A percentile compares a stretch with the other conserved stretches of the same genome.
Conservation (phyloP, 1,140 invertebrate genomes). For the Sipha flava region DNA sequence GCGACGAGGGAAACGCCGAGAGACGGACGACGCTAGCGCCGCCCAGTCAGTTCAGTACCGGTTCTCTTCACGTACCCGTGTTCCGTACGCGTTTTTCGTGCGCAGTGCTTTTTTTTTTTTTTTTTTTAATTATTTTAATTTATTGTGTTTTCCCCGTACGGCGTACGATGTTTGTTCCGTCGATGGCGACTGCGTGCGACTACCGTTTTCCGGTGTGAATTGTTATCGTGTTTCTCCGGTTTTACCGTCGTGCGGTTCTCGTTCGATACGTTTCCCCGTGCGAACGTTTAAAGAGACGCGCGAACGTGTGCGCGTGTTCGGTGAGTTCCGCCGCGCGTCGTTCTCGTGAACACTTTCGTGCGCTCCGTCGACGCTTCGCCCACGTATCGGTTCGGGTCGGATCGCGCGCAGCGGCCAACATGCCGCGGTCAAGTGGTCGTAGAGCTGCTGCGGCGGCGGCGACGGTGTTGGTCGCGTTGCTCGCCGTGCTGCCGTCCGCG, state of each 20-base stretch:
- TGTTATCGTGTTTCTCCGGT: background rate
- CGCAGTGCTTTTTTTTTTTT: background rate
- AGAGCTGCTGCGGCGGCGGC: background rate
- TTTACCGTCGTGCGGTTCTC: too few species aligned
- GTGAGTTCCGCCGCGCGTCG: too few species aligned
- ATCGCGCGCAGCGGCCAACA: background rate
- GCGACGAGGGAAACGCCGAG: background rate
- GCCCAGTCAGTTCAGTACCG: background rate
- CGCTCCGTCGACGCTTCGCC: too few species aligned
- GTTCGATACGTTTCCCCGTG: too few species aligned
- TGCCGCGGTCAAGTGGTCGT: background rate
- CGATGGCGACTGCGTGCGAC: background rate
- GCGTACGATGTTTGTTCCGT: background rate
- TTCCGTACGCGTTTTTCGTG: background rate
- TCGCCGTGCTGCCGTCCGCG: conserved; percentile 41
- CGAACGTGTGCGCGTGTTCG: too few species aligned
- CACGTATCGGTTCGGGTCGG: too few species aligned
- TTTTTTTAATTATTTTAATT: background rate
- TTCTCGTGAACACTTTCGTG: too few species aligned
- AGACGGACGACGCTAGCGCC: background rate
- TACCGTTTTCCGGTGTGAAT: background rate
- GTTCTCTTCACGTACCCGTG: background rate
- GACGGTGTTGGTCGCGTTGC: background rate
- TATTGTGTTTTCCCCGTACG: background rate
- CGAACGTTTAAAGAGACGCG: too few species aligned